Conservation (phyloP, 2,113 vertebrate genomes). For the Hemichromis elongatus region DNA sequence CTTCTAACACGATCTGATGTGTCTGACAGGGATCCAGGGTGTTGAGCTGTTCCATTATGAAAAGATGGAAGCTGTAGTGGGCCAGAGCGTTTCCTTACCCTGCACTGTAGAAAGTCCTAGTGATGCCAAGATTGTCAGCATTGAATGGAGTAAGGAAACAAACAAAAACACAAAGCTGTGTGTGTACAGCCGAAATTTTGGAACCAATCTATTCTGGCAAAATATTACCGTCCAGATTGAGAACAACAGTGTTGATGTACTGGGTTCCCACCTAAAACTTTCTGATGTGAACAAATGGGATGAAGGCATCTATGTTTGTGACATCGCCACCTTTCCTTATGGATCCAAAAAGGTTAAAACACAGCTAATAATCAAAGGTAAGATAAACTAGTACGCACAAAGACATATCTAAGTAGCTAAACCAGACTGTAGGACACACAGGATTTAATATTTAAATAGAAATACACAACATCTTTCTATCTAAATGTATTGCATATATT, state of each 20-base stretch:
- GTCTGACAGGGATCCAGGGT: slow-evolving; percentile 43
- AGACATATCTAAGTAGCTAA: neutral
- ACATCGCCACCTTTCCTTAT: slow-evolving; percentile 30
- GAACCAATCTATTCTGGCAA: accelerated
- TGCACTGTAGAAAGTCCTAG: neutral
- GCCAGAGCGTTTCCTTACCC: slow-evolving; percentile 47
- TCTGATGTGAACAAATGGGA: neutral
- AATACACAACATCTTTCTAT: neutral
- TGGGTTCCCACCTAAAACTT: slow-evolving; percentile 42
- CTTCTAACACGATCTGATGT: slow-evolving; percentile 21
- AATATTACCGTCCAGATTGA: neutral
- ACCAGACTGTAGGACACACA: neutral
- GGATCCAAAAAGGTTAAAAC: slow-evolving; percentile 18
- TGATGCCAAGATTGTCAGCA: neutral
- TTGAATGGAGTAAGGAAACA: slow-evolving; percentile 56
- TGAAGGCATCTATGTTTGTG: slow-evolving; percentile 53
- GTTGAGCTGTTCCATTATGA: neutral
- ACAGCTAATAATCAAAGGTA: slow-evolving; percentile 59
- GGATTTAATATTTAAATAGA: neutral
- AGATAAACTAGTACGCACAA: neutral
- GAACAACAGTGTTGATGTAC: accelerated
- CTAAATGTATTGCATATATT: neutral
- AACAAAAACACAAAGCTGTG: slow-evolving; percentile 11
- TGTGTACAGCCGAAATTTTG: slow-evolving; percentile 3
- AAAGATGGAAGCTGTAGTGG: slow-evolving; percentile 23